phyloP scores from a whole-genome alignment of 2,797 vertebrate genomes.

The Squalus acanthias region DNA sequence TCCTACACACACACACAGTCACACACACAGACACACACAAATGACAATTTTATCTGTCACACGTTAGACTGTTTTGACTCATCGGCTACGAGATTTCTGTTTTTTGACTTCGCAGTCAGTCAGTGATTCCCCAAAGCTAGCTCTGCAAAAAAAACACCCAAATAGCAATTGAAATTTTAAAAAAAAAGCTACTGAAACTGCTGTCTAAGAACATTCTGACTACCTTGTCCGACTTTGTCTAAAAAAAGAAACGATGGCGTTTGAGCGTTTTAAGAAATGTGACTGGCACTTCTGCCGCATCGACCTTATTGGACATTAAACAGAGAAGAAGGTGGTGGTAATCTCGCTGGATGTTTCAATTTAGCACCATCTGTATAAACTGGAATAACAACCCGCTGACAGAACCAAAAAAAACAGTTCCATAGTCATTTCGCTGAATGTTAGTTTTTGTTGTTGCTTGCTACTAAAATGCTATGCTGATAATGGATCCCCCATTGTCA shows the following conservation, averaged over 20 bases:
- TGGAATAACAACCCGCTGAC: not conserved
- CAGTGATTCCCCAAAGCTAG: conserved; percentile 2
- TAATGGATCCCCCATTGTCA: too few species aligned
- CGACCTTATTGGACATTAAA: not conserved
- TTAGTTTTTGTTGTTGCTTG: not conserved
- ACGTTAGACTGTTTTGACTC: not conserved
- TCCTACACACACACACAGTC: not conserved
- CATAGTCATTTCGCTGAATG: too few species aligned
- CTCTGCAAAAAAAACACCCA: conserved; percentile 17
- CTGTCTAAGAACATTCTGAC: conserved; percentile 44
- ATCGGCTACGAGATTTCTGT: not conserved
- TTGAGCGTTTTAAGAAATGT: not conserved
- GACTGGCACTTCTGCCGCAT: not conserved
- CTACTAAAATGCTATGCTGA: not conserved
- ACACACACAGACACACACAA: not conserved
- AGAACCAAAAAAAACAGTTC: too few species aligned
- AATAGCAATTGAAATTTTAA: conserved; percentile 42
- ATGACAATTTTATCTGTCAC: not conserved
- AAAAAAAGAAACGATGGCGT: not conserved
- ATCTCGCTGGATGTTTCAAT: not conserved
- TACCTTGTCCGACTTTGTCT: conserved; percentile 36
- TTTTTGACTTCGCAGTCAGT: not conserved
- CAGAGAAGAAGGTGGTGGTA: too few species aligned
- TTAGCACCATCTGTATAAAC: not conserved
- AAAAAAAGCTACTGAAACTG: conserved; percentile 35